phyloP scores from a whole-genome alignment of 2,797 vertebrate species.

The Gambelia wislizenii region DNA sequence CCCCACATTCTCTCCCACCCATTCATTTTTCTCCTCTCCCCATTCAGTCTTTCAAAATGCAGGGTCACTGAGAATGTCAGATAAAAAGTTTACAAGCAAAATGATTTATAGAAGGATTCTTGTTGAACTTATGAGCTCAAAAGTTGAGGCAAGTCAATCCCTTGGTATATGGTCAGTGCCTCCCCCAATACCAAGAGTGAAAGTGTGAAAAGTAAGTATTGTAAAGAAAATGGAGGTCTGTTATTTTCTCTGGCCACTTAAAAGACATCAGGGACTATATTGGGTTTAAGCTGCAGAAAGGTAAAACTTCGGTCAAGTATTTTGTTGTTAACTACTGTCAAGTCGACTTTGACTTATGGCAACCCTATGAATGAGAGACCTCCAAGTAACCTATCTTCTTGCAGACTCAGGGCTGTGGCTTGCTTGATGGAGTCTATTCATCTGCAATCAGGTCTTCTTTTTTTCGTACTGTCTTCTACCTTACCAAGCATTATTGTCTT shows the following conservation, averaged over 20 bases:
- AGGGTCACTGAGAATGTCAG: neutral
- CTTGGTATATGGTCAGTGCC: conserved; percentile 12
- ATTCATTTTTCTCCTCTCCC: neutral
- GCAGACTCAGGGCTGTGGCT: no score
- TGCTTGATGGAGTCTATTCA: no score
- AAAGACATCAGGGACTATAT: neutral
- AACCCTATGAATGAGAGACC: no score
- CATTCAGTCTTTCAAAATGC: neutral
- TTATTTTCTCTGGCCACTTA: conserved; percentile 19
- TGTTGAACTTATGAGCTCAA: conserved; percentile 39
- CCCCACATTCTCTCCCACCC: neutral
- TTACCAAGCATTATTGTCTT: no score
- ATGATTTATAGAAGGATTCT: conserved; percentile 23
- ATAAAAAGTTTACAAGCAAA: neutral
- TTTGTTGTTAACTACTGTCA: no score
- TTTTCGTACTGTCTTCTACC: no score
- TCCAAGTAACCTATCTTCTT: no score
- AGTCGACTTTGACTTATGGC: no score
- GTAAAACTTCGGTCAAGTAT: neutral
- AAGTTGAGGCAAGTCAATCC: neutral
- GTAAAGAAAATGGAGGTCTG: neutral
- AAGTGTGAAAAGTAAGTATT: neutral
- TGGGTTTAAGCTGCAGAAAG: neutral
- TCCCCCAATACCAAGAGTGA: neutral
- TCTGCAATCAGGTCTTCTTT: no score